These are phyloP conservation scores for Plebejus argus DNA, from an alignment of 2,888 invertebrate genomes.

Conservation along the genomic window DNA sequence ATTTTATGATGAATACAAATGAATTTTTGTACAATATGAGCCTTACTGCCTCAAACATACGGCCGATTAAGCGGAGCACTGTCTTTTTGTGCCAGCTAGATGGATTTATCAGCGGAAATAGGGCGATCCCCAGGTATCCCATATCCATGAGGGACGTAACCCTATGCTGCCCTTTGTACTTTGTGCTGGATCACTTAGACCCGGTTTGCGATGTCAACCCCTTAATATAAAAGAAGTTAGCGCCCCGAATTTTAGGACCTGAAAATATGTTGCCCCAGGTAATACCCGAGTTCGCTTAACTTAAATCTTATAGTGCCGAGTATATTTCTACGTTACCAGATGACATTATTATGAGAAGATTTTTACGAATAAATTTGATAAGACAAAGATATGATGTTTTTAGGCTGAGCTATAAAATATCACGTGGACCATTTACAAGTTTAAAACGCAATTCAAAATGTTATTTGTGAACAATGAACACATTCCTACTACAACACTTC, in stretches of 20 bases:
- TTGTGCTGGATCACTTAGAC: neutral
- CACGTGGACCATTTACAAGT: neutral
- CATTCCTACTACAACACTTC: neutral
- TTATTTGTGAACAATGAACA: neutral
- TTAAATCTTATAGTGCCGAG: neutral
- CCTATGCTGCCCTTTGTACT: neutral
- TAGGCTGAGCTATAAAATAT: neutral
- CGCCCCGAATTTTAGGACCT: neutral
- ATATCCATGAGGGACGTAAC: conserved; percentile 11
- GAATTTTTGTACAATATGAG: conserved; percentile 47
- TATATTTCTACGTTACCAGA: neutral
- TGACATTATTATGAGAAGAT: neutral
- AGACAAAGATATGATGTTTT: neutral
- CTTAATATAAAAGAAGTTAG: neutral
- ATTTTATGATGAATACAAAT: conserved; percentile 71
- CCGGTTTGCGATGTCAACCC: neutral
- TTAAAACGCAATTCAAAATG: neutral
- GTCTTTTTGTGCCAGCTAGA: conserved; percentile 10
- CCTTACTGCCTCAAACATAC: conserved; percentile 1
- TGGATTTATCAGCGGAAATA: conserved; percentile 20
- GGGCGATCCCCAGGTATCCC: conserved; percentile 14
- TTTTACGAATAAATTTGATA: neutral
- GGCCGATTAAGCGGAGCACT: conserved; percentile 7
- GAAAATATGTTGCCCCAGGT: neutral
- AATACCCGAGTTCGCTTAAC: neutral